Percentiles rank a stretch among this genome's conserved stretches.
phyloP scores from a whole-genome alignment of 2,888 invertebrate genomes.

The Phaonia tiefii region DNA sequence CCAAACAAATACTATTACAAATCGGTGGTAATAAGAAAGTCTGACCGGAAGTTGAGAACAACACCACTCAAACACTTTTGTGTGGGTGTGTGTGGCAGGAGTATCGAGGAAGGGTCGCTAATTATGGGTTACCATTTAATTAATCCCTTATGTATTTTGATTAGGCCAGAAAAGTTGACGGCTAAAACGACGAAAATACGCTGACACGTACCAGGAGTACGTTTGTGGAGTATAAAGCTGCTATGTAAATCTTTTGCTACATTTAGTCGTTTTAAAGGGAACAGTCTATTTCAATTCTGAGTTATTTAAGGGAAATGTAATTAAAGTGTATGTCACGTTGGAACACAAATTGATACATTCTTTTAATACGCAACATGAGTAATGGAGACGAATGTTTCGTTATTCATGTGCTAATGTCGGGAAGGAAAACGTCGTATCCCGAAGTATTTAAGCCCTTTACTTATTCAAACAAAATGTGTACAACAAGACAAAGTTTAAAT shows the following conservation, averaged over 20 bases:
- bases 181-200: not conserved
- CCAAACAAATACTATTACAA: too few species aligned
- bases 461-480: too few species aligned
- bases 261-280: not conserved
- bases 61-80: not conserved
- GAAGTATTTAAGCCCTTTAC: too few species aligned
- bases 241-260: not conserved
- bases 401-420: too few species aligned
- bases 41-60: not conserved
- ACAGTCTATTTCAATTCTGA: conserved; percentile 4
- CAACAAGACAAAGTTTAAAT: too few species aligned
- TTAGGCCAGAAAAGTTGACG: not conserved
- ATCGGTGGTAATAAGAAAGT: too few species aligned
- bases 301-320: not conserved
- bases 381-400: too few species aligned
- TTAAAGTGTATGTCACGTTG: not conserved
- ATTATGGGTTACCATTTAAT: conserved; percentile 47
- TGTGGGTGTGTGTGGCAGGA: conserved; percentile 1
- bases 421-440: too few species aligned
- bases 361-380: too few species aligned
- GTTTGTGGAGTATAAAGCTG: conserved; percentile 11
- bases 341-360: too few species aligned
- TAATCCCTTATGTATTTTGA: conserved; percentile 29
- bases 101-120: conserved; percentile 22
- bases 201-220: conserved; percentile 27